Conservation (phyloP, 2,888 invertebrate genomes). For the Quadriops clusia region DNA sequence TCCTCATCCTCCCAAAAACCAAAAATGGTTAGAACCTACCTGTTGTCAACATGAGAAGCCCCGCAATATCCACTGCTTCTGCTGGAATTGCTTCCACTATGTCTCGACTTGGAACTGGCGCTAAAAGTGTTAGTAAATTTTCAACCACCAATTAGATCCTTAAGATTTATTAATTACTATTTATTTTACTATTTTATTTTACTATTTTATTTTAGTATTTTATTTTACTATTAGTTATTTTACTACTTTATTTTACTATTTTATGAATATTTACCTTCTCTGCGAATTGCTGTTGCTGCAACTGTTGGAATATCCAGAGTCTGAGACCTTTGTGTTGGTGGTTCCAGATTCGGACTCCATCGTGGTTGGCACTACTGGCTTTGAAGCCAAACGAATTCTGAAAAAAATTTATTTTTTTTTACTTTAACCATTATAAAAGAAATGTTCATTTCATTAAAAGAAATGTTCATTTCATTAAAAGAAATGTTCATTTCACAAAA, state of each 20-base stretch:
- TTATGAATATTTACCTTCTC: conserved; percentile 47
- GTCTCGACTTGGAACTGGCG: conserved; percentile 66
- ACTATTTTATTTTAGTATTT: neutral
- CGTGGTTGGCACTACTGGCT: no score
- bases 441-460: no score
- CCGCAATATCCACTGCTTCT: conserved; percentile 74
- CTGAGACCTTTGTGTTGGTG: conserved; percentile 54
- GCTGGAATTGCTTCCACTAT: conserved; percentile 65
- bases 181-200: conserved; percentile 3
- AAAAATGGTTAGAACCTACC: conserved; percentile 7
- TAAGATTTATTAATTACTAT: neutral
- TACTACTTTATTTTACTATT: neutral
- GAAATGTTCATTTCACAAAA: no score
- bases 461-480: no score
- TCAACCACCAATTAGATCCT: conserved; percentile 6
- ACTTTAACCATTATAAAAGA: conserved; percentile 2
- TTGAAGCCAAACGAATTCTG: no score
- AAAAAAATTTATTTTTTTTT: conserved; percentile 1
- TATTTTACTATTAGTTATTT: neutral
- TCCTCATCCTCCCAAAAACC: conserved; percentile 2
- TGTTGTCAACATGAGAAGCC: conserved; percentile 20
- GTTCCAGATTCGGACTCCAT: conserved; percentile 45
- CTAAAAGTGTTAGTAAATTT: conserved; percentile 33
- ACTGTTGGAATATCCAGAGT: conserved; percentile 73
- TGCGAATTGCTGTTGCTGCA: conserved; percentile 75